Evolutionary conservation across 2,888 invertebrate genomes (phyloP), one percentile per base, ranked within the genome.

Genomic region (Rotaria socialis): DNA sequence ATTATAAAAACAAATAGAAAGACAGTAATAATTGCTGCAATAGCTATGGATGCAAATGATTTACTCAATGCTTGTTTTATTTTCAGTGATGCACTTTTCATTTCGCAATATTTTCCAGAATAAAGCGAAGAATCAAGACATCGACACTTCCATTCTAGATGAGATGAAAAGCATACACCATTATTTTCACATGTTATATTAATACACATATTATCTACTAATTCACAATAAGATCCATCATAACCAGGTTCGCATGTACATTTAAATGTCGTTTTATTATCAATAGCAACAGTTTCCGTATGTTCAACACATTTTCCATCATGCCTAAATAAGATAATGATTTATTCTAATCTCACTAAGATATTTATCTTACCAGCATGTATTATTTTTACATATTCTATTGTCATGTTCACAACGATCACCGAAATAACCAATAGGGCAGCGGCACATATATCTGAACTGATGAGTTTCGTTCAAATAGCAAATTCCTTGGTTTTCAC

Each of bases 1-100:
- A 80, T 80, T 14, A 47, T 11, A n/a, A 80, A n/a, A 24, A 80
- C 80, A 80, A 80, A 80, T 80, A 80, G 2, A 80, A 43, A 47
- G 6, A 80, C 80, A 4, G n/a, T n/a, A n/a, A 47, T 47, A 11
- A 80, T 80, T 3, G 80, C 80, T 11, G 3, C n/a, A 80, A 80
- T 80, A 24, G 80, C 80, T 10, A 80, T 14, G 11, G 47, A 80
- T 80, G 10, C 80, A 47, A 80, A 80, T 80, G 80, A 80, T 47
- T 80, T 80, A n/a, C 47, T n/a, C 47, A 80, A 24, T 7, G 5
- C 11, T 47, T 80, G 22, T 47, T 80, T 80, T 0, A 47, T 3
- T 7, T 7, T 1, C 5, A 80, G n/a, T n/a, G 7, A 2, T 80
- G 22, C 10, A 47, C 47, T 47, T 80, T 47, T 24, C 1, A n/a